Percentiles rank a stretch among this genome's conserved stretches.
These are phyloP conservation scores for Thunnus albacares DNA, from an alignment of 2,797 vertebrate species.

Conservation along the genomic window DNA sequence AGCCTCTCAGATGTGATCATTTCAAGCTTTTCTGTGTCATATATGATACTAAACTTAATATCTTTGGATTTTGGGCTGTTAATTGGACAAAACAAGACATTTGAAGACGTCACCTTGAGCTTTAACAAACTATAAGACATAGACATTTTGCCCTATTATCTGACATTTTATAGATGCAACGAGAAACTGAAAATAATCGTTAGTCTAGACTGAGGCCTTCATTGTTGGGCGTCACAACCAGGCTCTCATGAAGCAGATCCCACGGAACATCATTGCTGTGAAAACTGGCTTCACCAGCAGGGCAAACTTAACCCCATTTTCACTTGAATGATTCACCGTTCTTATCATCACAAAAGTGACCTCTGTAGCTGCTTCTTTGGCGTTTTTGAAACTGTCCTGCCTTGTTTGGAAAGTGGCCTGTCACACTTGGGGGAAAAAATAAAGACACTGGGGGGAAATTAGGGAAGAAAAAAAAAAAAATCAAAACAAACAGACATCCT, in stretches of 20 bases:
- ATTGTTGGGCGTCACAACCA: background rate
- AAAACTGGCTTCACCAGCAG: background rate
- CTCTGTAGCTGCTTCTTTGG: background rate
- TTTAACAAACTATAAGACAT: too few species aligned
- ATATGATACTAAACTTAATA: too few species aligned
- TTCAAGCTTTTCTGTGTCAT: too few species aligned
- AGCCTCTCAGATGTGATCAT: too few species aligned
- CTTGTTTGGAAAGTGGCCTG: slow-evolving; percentile 49
- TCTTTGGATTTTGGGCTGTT: too few species aligned
- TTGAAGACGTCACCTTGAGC: too few species aligned
- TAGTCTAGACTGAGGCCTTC: background rate
- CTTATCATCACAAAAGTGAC: background rate
- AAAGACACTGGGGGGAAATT: slow-evolving; percentile 55
- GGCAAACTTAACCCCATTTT: background rate
- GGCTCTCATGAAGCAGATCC: background rate
- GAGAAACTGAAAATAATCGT: too few species aligned
- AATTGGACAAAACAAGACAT: too few species aligned
- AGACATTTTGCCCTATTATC: too few species aligned
- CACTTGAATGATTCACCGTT: background rate
- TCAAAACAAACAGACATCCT: slow-evolving; percentile 73
- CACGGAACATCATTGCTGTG: too few species aligned
- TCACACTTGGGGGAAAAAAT: slow-evolving; percentile 6
- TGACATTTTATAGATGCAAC: too few species aligned
- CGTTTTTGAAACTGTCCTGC: background rate
- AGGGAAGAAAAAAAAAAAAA: slow-evolving; percentile 52